These are phyloP conservation scores for Steinernema khuongi DNA, from an alignment of 1,140 invertebrate genomes.

Conservation along the genomic window DNA sequence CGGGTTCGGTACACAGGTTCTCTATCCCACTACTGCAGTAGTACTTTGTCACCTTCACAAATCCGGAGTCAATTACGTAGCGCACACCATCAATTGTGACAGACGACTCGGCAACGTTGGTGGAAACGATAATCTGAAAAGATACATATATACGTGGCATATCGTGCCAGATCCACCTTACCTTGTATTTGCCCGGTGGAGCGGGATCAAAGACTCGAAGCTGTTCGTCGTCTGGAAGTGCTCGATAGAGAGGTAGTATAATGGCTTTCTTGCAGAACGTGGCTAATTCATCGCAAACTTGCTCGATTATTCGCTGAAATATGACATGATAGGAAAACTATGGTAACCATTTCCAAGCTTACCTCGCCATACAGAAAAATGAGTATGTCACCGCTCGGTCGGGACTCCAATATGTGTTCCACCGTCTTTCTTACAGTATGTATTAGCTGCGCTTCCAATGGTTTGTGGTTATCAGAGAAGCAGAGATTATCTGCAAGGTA, in stretches of 20 bases:
- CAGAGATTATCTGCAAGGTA: neutral
- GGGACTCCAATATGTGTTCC: too few species aligned
- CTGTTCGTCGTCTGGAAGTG: too few species aligned
- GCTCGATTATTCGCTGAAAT: too few species aligned
- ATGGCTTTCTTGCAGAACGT: too few species aligned
- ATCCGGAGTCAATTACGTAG: slow-evolving; percentile 87
- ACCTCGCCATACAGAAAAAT: too few species aligned
- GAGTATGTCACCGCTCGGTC: too few species aligned
- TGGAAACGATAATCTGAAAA: slow-evolving; percentile 83
- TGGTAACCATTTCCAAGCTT: too few species aligned
- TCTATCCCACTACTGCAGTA: slow-evolving; percentile 41
- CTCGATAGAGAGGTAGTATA: too few species aligned
- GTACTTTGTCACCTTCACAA: slow-evolving; percentile 71
- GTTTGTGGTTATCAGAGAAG: neutral
- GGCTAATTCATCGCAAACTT: too few species aligned
- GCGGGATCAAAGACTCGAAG: neutral
- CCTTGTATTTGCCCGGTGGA: neutral
- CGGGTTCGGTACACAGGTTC: slow-evolving; percentile 39
- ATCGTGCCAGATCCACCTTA: neutral
- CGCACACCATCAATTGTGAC: slow-evolving; percentile 88
- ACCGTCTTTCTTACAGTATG: too few species aligned
- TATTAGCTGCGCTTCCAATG: too few species aligned
- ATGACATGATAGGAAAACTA: too few species aligned
- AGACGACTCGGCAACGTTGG: slow-evolving; percentile 95
- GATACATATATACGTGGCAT: neutral